Evolutionary conservation across 2,888 invertebrate species (phyloP).

Genomic region (Drosophila ustulata): DNA sequence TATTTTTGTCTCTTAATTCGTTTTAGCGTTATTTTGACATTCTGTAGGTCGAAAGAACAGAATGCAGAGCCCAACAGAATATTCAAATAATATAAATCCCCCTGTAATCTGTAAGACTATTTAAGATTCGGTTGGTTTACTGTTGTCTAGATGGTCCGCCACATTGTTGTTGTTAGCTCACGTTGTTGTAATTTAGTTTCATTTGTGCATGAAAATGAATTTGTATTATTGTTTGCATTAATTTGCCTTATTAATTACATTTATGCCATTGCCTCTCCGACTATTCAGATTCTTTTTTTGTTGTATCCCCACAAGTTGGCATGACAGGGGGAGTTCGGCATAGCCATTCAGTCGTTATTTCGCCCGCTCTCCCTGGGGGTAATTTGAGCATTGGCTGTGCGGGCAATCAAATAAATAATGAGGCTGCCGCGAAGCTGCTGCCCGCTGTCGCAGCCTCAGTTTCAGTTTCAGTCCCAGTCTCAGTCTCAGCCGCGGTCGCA

Average conservation of each 20-base stretch:
- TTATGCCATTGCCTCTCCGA: slow-evolving; percentile 61
- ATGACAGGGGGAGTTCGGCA: background rate
- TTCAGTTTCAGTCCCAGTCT: slow-evolving; percentile 4
- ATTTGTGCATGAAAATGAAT: slow-evolving; percentile 79
- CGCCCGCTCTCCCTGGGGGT: slow-evolving; percentile 64
- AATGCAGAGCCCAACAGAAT: background rate
- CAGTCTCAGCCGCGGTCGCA: slow-evolving; percentile 7
- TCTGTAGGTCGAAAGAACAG: too few species aligned
- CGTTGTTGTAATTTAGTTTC: slow-evolving; percentile 77
- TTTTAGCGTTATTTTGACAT: too few species aligned
- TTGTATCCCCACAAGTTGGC: background rate
- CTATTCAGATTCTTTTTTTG: slow-evolving; percentile 57
- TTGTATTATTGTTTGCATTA: slow-evolving; percentile 81
- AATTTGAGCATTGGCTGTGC: slow-evolving; percentile 77
- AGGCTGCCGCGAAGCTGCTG: slow-evolving; percentile 64
- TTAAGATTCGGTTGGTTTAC: slow-evolving; percentile 25
- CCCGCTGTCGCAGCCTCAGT: slow-evolving; percentile 23
- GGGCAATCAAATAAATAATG: slow-evolving; percentile 79
- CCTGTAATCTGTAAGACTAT: slow-evolving; percentile 18
- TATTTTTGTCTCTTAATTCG: background rate
- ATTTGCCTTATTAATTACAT: slow-evolving; percentile 81
- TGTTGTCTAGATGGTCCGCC: slow-evolving; percentile 19
- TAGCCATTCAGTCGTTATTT: slow-evolving; percentile 20
- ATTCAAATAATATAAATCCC: background rate
- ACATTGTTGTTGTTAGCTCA: slow-evolving; percentile 34